phyloP scores from a whole-genome alignment of 2,888 invertebrate genomes.

The Athalia rosae region DNA sequence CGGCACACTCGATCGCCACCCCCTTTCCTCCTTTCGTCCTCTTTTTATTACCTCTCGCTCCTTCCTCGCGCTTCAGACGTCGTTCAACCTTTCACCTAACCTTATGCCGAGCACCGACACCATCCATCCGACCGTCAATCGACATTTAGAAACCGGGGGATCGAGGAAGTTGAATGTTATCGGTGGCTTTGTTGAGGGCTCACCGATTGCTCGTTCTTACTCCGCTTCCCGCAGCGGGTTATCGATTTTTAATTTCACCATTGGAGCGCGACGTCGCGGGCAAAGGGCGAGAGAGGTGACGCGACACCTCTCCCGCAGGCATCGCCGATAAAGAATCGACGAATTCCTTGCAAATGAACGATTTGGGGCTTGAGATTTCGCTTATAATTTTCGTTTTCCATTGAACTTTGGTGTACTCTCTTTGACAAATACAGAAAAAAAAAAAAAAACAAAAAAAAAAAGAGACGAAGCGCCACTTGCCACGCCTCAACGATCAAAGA shows the following conservation, averaged over 20 bases:
- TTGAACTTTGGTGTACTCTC: slow-evolving; percentile 65
- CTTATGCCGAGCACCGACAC: slow-evolving; percentile 47
- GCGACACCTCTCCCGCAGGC: background rate
- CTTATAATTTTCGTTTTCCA: slow-evolving; percentile 72
- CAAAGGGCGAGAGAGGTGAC: background rate
- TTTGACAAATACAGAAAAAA: background rate
- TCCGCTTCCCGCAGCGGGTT: background rate
- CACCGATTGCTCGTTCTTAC: slow-evolving; percentile 5
- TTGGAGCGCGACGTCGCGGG: background rate
- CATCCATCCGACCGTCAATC: slow-evolving; percentile 35
- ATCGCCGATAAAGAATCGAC: slow-evolving; percentile 46
- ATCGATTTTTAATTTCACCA: slow-evolving; percentile 35
- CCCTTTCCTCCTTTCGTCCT: slow-evolving; percentile 20
- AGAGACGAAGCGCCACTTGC: slow-evolving; percentile 63
- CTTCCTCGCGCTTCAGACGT: slow-evolving; percentile 27
- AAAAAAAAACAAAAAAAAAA: too few relatives aligned
- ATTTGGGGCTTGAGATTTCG: slow-evolving; percentile 56
- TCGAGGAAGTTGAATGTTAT: slow-evolving; percentile 35
- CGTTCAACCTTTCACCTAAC: slow-evolving; percentile 50
- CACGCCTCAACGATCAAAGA: slow-evolving; percentile 71
- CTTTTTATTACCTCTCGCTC: slow-evolving; percentile 1
- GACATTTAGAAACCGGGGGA: slow-evolving; percentile 31
- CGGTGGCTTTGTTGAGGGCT: slow-evolving; percentile 26
- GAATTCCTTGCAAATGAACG: slow-evolving; percentile 61
- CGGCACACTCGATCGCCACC: slow-evolving; percentile 43